A percentile compares a stretch with the other conserved stretches of the same genome.
phyloP scores from a whole-genome alignment of 2,797 vertebrate genomes.

The Epinephelus awoara region DNA sequence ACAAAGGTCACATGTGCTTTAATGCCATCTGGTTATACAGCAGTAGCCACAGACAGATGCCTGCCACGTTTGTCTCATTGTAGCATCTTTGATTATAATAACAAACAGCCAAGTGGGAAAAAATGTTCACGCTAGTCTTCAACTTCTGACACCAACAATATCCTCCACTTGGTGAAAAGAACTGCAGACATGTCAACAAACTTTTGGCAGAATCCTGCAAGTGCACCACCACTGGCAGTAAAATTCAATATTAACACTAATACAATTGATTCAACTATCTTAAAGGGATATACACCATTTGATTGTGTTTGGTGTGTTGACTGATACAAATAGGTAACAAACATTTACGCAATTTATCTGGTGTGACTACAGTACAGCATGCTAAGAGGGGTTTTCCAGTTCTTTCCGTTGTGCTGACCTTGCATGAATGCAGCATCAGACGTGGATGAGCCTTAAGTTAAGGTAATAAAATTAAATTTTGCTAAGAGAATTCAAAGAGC shows the following conservation, averaged over 20 bases:
- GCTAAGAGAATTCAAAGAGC: not conserved
- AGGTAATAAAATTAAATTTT: not conserved
- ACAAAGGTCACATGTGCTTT: constrained; percentile 31
- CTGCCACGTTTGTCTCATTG: not conserved
- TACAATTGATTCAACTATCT: not conserved
- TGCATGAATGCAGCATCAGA: no score
- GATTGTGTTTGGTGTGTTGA: not conserved
- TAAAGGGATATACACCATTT: not conserved
- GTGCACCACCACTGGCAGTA: not conserved
- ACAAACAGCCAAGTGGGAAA: not conserved
- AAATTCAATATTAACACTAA: not conserved
- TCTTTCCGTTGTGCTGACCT: not conserved
- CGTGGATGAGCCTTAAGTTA: not conserved
- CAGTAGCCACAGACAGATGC: constrained; percentile 1
- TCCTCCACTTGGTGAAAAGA: not conserved
- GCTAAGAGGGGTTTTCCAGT: no score
- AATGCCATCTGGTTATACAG: not conserved
- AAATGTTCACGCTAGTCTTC: not conserved
- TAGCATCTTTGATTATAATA: not conserved
- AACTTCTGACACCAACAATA: not conserved
- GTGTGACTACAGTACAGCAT: not conserved
- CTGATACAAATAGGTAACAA: not conserved
- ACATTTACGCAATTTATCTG: not conserved
- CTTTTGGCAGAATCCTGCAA: not conserved
- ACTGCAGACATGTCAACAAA: no score